Evolutionary conservation across 2,888 invertebrate species (phyloP).

Genomic region (Cecidostiba fungosa): DNA sequence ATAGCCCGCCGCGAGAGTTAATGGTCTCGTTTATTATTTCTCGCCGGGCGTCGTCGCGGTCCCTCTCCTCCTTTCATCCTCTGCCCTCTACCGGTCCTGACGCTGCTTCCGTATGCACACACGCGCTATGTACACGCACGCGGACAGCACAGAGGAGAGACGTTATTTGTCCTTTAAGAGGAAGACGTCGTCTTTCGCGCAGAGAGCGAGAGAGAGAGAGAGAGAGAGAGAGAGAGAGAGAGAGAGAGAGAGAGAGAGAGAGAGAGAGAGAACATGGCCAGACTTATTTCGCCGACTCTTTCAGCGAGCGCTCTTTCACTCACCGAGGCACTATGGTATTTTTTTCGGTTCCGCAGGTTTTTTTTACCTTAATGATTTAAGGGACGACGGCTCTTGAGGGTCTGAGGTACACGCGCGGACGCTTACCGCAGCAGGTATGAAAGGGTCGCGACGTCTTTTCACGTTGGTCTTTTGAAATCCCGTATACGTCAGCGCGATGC

Average conservation of each 20-base stretch:
- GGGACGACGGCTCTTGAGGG: background rate
- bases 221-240: too few relatives aligned
- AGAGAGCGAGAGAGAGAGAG: too few relatives aligned
- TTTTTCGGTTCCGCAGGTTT: background rate
- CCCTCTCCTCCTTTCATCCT: slow-evolving; percentile 68
- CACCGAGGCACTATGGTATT: background rate
- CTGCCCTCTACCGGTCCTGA: background rate
- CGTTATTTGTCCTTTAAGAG: slow-evolving; percentile 48
- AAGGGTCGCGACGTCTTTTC: background rate
- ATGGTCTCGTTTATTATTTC: slow-evolving; percentile 79
- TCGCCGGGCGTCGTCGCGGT: slow-evolving; percentile 70
- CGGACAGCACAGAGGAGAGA: slow-evolving; percentile 1
- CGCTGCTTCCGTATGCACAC: background rate
- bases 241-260: too few relatives aligned
- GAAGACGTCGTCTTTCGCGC: slow-evolving; percentile 28
- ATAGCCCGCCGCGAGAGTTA: slow-evolving; percentile 70
- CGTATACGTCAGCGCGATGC: background rate
- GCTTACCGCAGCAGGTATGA: background rate
- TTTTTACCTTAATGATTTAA: slow-evolving; percentile 14
- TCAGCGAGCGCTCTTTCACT: background rate
- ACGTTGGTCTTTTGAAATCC: background rate
- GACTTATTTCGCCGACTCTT: slow-evolving; percentile 33
- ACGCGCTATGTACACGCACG: background rate
- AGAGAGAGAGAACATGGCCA: background rate
- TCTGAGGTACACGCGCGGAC: background rate